Evolutionary conservation across 2,113 vertebrate species (phyloP).

Genomic region (Myiagra hebetior): DNA sequence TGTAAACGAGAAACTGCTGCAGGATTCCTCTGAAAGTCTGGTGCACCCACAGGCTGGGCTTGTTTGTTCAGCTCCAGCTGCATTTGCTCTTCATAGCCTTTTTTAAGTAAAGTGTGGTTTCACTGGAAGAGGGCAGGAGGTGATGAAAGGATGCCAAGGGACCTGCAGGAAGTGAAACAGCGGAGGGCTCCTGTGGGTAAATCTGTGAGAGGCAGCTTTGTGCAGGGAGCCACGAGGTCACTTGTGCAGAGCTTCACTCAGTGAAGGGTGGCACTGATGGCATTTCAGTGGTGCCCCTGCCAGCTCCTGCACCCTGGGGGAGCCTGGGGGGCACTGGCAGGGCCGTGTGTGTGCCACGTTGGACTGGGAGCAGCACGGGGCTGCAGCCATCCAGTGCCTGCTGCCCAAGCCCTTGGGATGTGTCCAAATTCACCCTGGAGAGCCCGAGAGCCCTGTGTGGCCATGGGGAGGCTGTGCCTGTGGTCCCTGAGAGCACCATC

Average conservation of each 20-base stretch:
- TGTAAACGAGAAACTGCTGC: not conserved
- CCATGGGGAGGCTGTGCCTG: fast-evolving
- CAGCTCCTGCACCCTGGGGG: not conserved
- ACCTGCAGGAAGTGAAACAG: not conserved
- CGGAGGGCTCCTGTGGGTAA: not conserved
- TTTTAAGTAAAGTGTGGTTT: not conserved
- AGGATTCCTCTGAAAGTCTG: not conserved
- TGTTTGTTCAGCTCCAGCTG: not conserved
- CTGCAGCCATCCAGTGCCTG: not conserved
- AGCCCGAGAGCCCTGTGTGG: not conserved
- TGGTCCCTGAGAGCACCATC: not conserved
- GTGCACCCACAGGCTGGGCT: not conserved
- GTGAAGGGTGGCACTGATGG: not conserved
- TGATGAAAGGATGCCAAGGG: not conserved
- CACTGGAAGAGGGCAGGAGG: not conserved
- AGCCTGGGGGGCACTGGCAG: not conserved
- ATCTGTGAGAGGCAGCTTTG: not conserved
- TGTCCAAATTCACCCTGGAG: not conserved
- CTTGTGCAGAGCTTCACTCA: not conserved
- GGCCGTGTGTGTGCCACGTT: fast-evolving
- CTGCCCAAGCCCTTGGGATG: not conserved
- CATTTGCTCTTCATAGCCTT: not conserved
- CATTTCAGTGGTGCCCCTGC: not conserved
- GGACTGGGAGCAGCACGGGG: not conserved
- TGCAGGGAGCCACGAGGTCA: not conserved